Percentiles rank a stretch among this genome's conserved stretches.
Conservation (phyloP, 1,140 invertebrate species). For the Mesaphorura yosii region DNA sequence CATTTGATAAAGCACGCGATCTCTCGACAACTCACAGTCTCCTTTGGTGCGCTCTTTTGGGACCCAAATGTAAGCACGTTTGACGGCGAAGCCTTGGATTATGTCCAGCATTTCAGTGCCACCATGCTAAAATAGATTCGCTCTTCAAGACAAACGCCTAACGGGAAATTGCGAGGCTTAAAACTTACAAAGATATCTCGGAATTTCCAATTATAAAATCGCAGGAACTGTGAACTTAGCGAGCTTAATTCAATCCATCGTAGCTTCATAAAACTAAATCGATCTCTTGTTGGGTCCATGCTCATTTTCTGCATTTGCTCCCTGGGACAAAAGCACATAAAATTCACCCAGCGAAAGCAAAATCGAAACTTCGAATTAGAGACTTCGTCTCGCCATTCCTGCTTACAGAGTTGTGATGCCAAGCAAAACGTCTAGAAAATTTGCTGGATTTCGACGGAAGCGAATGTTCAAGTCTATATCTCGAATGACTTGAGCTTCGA, state of each 20-base stretch:
- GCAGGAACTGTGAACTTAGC: neutral
- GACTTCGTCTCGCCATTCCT: neutral
- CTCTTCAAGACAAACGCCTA: neutral
- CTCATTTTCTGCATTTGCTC: neutral
- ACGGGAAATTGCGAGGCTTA: too few relatives aligned
- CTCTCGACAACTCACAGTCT: neutral
- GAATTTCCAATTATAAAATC: slow-evolving; percentile 3
- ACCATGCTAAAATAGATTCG: neutral
- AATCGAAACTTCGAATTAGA: neutral
- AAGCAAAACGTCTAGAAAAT: neutral
- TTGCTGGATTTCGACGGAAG: neutral
- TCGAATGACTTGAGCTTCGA: neutral
- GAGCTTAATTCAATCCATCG: slow-evolving; percentile 1
- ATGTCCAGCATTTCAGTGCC: neutral
- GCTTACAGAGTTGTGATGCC: neutral
- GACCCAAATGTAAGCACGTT: neutral
- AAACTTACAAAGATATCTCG: neutral
- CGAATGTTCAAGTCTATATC: neutral
- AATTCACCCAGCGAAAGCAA: neutral
- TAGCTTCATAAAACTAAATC: neutral
- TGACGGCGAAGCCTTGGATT: neutral
- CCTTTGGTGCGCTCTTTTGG: neutral
- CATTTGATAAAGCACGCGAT: neutral
- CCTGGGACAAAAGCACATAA: too few relatives aligned
- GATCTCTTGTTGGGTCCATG: neutral